Conservation (phyloP, 2,113 vertebrate species). For the Orientallactaga bullata region DNA sequence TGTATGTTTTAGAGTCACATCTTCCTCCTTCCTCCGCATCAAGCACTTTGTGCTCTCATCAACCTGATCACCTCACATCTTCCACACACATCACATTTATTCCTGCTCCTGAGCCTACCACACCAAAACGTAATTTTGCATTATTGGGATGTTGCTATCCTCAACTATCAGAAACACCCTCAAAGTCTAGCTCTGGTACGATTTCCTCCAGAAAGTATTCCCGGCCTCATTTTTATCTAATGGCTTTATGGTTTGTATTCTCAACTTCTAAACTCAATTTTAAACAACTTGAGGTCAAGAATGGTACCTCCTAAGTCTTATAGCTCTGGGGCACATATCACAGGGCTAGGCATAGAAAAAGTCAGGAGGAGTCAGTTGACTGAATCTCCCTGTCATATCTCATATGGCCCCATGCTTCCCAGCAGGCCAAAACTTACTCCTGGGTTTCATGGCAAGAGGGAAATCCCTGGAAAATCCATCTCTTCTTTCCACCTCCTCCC, state of each 20-base stretch:
- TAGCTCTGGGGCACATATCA: background rate
- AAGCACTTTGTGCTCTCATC: background rate
- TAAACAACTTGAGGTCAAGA: background rate
- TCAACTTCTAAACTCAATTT: constrained; percentile 8
- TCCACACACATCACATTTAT: background rate
- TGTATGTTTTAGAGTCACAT: background rate
- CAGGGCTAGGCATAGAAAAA: background rate
- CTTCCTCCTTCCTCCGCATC: background rate
- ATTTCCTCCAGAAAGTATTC: background rate
- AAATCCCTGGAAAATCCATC: background rate
- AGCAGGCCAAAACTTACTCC: background rate
- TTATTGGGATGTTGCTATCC: background rate
- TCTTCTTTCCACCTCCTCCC: background rate
- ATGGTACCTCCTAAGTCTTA: background rate
- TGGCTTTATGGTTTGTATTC: background rate
- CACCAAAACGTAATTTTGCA: too few species aligned
- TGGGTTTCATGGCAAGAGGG: background rate
- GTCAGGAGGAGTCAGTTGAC: background rate
- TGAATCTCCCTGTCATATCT: background rate
- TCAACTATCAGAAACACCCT: background rate
- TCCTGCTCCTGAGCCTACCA: background rate
- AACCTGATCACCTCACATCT: background rate
- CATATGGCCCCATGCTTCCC: background rate
- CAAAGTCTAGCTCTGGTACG: background rate
- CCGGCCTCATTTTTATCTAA: background rate